Base-by-base conservation (phyloP, 2,797 vertebrate species). In the Oreochromis grahami region DNA sequence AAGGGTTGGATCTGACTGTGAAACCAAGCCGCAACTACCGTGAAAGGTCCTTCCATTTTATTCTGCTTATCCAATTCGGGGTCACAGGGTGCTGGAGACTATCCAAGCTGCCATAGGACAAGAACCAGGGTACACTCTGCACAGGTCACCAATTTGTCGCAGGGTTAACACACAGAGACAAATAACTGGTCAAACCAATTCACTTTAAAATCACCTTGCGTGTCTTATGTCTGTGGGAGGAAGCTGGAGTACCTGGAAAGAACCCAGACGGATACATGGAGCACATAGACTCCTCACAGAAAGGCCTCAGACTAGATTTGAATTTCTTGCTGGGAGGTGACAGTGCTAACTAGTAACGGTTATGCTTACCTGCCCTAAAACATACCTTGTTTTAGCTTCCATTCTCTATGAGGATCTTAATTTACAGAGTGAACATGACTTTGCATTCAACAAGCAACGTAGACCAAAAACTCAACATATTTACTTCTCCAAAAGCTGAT, bases 1-100 rank as follows among this genome's bases (percentile, higher is more conserved):
- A 50, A 50, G 26, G 45, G 45, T 32, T 74, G 1, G 24, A 48
- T 29, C 43, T 72, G 15, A 72, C 24, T 72, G 41, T 48, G 68
- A 48, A 48, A 26, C 63, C 0, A 9, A 72, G 65, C 41, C 1
- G 65, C 41, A 70, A 26, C 38, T 26, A 70, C 65, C 1, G 1
- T 43, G 26, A 70, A 0, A 17, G 5, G 14, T 45, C 38, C 65
- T 43, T 11, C 5, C 0, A 26, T 70, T 26, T 45, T 26, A 45
- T 45, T 70, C 38, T 43, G 8, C 21, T 70, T 70, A 45, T 70
- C 65, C 38, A 45, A 70, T 70, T 70, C 0, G 0, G 38, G 63
- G 63, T 70, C 21, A 45, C 38, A 15, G 38, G 3, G 36, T 24
- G 38, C 38, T 70, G 65, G 5, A 70, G 65, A 15, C 14, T 26